These are phyloP conservation scores for Atethmia centrago DNA, from an alignment of 2,888 invertebrate species.

Conservation along the genomic window DNA sequence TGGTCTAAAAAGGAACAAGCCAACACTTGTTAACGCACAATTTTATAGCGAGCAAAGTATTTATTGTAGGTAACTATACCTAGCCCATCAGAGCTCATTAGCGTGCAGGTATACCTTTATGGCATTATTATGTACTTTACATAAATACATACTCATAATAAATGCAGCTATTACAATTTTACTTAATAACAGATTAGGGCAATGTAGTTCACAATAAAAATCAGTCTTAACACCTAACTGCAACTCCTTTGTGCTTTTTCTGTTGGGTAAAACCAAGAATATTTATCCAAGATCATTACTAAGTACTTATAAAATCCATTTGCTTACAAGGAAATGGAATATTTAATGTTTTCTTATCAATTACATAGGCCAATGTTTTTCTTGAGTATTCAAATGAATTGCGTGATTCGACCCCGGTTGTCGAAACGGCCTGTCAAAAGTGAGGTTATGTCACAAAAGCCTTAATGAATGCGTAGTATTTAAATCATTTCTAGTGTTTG, in stretches of 20 bases:
- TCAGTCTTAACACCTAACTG: background rate
- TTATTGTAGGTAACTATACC: conserved; percentile 1
- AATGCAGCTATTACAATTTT: conserved; percentile 33
- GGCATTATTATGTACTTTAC: conserved; percentile 44
- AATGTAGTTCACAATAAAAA: conserved; percentile 18
- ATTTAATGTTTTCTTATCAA: conserved; percentile 65
- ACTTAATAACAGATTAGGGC: conserved; percentile 29
- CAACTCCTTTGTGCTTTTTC: conserved; percentile 5
- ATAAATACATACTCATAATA: conserved; percentile 41
- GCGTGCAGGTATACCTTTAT: conserved; percentile 13
- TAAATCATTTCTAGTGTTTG: conserved; percentile 69
- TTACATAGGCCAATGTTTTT: conserved; percentile 73
- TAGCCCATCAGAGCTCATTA: conserved; percentile 25
- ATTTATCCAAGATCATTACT: conserved; percentile 43
- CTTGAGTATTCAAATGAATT: conserved; percentile 76
- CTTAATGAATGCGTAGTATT: conserved; percentile 67
- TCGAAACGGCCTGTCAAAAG: conserved; percentile 68
- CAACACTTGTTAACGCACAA: conserved; percentile 5
- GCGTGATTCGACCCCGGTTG: conserved; percentile 69
- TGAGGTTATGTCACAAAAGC: conserved; percentile 68
- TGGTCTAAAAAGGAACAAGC: background rate
- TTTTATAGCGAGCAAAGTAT: conserved; percentile 13
- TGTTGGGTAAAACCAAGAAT: conserved; percentile 28
- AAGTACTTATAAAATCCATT: conserved; percentile 56
- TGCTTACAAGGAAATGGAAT: conserved; percentile 62